Percentiles rank a stretch among this genome's conserved stretches.
phyloP scores from a whole-genome alignment of 1,140 invertebrate genomes.

The Pseudomyrmex concolor region DNA sequence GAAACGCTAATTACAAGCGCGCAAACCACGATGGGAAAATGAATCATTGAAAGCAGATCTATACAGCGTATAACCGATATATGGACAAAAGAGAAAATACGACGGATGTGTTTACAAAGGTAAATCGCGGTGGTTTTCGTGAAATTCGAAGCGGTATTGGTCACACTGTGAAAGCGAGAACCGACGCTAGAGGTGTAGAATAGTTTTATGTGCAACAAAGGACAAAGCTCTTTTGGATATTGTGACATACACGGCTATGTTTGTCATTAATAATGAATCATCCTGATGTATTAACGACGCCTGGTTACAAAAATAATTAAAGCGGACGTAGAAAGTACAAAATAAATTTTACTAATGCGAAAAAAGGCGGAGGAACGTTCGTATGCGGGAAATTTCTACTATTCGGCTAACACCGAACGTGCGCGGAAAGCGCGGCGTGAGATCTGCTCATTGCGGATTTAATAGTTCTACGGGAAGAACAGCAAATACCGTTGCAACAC shows the following conservation, averaged over 20 bases:
- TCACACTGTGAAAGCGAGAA: constrained; percentile 52
- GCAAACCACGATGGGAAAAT: not conserved
- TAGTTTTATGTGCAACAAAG: constrained; percentile 50
- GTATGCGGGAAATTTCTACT: constrained; percentile 31
- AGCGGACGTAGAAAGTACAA: not conserved
- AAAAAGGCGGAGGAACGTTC: not conserved
- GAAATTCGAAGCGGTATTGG: constrained; percentile 55
- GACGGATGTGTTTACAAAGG: constrained; percentile 59
- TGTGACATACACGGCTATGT: constrained; percentile 30
- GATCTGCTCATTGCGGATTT: constrained; percentile 41
- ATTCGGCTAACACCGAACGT: not conserved
- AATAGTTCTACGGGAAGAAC: constrained; percentile 26
- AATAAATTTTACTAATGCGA: constrained; percentile 46
- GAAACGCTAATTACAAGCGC: not conserved
- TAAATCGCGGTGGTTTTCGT: constrained; percentile 62
- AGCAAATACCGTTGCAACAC: constrained; percentile 14
- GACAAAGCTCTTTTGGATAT: constrained; percentile 54
- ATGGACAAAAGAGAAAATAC: not conserved
- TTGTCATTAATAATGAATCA: constrained; percentile 43
- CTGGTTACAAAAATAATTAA: constrained; percentile 50
- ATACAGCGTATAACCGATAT: not conserved
- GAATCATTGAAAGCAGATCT: constrained; percentile 37
- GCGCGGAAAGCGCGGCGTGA: constrained; percentile 24
- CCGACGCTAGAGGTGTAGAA: constrained; percentile 39
- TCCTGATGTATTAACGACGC: constrained; percentile 9